Evolutionary conservation across 2,888 invertebrate genomes (phyloP).

Genomic region (Diploptera punctata): DNA sequence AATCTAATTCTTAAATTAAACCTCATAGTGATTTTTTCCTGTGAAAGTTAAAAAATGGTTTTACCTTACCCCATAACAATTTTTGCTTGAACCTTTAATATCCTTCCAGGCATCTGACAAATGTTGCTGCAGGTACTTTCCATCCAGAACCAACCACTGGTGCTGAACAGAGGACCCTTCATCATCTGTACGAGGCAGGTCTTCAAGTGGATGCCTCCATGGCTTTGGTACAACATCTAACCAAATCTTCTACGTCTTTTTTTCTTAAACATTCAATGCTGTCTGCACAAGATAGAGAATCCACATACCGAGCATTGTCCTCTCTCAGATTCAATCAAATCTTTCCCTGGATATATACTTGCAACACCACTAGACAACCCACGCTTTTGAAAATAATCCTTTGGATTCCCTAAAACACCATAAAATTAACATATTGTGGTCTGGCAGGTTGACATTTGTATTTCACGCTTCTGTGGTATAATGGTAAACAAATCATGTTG

Average conservation of each 20-base stretch:
- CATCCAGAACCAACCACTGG: conserved; percentile 81
- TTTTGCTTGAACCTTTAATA: conserved; percentile 55
- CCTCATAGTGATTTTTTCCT: too few species aligned
- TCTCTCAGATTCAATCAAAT: conserved; percentile 45
- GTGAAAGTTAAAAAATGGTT: too few species aligned
- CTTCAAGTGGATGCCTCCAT: conserved; percentile 67
- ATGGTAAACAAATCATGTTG: too few species aligned
- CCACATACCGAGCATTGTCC: conserved; percentile 11
- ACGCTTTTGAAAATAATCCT: conserved; percentile 75
- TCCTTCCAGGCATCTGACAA: conserved; percentile 67
- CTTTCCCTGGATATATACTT: conserved; percentile 75
- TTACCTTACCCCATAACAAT: conserved; percentile 63
- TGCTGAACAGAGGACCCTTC: conserved; percentile 61
- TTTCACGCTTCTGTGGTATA: too few species aligned
- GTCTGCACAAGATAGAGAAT: conserved; percentile 47
- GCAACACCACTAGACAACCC: conserved; percentile 84
- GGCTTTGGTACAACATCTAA: conserved; percentile 73
- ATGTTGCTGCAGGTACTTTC: conserved; percentile 69
- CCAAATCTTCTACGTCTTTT: conserved; percentile 59
- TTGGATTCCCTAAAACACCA: conserved; percentile 25
- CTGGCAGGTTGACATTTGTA: too few species aligned
- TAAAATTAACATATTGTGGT: too few species aligned
- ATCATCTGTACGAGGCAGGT: conserved; percentile 61
- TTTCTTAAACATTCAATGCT: conserved; percentile 58
- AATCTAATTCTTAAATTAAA: too few species aligned